Percentiles rank a stretch among this genome's conserved stretches.
phyloP scores from a whole-genome alignment of 1,140 invertebrate genomes.

The Limonius californicus region DNA sequence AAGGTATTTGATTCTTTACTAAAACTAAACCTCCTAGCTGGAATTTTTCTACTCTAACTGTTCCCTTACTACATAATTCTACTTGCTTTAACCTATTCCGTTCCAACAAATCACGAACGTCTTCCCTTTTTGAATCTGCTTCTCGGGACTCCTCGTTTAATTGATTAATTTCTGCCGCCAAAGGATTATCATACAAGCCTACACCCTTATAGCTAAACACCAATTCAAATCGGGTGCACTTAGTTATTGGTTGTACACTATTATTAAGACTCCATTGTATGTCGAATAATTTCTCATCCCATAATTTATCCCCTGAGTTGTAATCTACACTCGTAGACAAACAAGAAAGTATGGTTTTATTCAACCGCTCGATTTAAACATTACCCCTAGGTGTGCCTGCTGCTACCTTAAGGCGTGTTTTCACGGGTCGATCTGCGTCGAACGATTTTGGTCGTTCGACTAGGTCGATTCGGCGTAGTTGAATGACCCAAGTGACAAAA shows the following conservation, averaged over 20 bases:
- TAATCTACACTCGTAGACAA: background rate
- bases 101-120: too few species aligned
- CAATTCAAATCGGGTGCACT: constrained; percentile 16
- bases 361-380: constrained; percentile 31
- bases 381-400: constrained; percentile 32
- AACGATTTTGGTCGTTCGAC: too few species aligned
- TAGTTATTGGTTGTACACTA: constrained; percentile 20
- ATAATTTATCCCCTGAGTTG: background rate
- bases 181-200: constrained; percentile 3
- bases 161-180: background rate
- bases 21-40: background rate
- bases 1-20: background rate
- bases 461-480: too few species aligned
- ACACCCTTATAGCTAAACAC: background rate
- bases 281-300: constrained; percentile 19
- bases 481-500: too few species aligned
- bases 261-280: constrained; percentile 27
- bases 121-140: background rate
- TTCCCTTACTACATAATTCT: too few species aligned
- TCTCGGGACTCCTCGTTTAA: background rate
- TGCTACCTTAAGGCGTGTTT: constrained; percentile 23
- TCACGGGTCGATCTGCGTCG: too few species aligned
- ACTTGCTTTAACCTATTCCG: too few species aligned
- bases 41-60: background rate
- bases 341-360: constrained; percentile 22